A percentile compares a stretch with the other conserved stretches of the same genome.
phyloP scores from a whole-genome alignment of 2,888 invertebrate genomes.

The Parochlus steinenii region DNA sequence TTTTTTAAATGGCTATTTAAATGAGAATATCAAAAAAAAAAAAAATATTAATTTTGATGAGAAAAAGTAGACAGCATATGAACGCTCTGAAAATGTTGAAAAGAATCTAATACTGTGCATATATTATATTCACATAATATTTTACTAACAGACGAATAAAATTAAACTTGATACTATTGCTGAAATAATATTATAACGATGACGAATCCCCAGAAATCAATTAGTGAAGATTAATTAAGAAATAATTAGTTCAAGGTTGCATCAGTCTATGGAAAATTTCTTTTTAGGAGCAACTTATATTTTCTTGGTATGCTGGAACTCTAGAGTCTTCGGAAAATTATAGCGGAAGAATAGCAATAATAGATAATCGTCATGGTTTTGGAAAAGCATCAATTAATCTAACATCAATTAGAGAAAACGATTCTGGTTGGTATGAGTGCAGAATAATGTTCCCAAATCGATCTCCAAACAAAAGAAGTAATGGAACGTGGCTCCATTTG shows the following conservation, averaged over 20 bases:
- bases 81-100: too few species aligned
- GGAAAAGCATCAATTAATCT: slow-evolving; percentile 59
- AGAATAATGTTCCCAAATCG: slow-evolving; percentile 75
- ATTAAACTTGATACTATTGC: not conserved
- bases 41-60: too few species aligned
- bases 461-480: slow-evolving; percentile 65
- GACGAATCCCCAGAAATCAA: not conserved
- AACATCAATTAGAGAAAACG: slow-evolving; percentile 71
- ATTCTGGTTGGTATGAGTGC: slow-evolving; percentile 87
- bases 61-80: too few species aligned
- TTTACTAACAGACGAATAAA: not conserved
- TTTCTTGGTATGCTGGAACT: slow-evolving; percentile 65
- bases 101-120: too few species aligned
- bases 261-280: slow-evolving; percentile 1
- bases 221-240: not conserved
- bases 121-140: too few species aligned
- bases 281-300: slow-evolving; percentile 56
- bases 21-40: too few species aligned
- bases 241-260: not conserved
- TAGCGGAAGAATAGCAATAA: slow-evolving; percentile 51
- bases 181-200: not conserved
- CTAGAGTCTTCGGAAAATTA: slow-evolving; percentile 50
- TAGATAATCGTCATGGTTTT: slow-evolving; percentile 32
- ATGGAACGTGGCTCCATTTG: slow-evolving; percentile 80
- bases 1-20: too few species aligned